Evolutionary conservation across 1,140 invertebrate species (phyloP).

Genomic region (Ooceraea biroi): DNA sequence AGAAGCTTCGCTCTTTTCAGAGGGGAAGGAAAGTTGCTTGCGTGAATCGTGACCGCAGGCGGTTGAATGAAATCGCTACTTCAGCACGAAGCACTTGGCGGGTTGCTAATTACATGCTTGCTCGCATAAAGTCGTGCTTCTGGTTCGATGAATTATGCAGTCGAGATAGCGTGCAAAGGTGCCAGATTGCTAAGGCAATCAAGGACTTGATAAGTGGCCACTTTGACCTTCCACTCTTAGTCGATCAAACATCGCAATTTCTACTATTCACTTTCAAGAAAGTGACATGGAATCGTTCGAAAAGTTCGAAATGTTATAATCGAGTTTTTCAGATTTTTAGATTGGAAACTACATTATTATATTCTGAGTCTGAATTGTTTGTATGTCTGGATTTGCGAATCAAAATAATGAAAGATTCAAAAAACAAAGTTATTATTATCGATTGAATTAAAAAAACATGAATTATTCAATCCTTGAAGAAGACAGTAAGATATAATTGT

Average conservation of each 20-base stretch:
- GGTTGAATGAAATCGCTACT: conserved; percentile 47
- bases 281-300: background rate
- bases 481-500: too few relatives aligned
- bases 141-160: background rate
- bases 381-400: background rate
- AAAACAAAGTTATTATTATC: too few relatives aligned
- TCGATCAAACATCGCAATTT: conserved; percentile 28
- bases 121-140: background rate
- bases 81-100: conserved; percentile 10
- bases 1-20: background rate
- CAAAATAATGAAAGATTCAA: background rate
- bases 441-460: too few relatives aligned
- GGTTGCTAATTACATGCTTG: conserved; percentile 9
- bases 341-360: background rate
- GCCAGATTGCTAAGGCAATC: background rate
- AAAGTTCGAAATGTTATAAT: background rate
- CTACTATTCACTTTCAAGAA: background rate
- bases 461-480: too few relatives aligned
- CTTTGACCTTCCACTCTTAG: conserved; percentile 39
- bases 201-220: background rate
- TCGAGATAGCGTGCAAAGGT: background rate
- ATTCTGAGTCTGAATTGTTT: background rate
- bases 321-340: background rate
- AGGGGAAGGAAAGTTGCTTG: background rate
- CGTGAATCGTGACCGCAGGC: background rate